Conservation (phyloP, 2,888 invertebrate genomes). For the Julus scanicus region DNA sequence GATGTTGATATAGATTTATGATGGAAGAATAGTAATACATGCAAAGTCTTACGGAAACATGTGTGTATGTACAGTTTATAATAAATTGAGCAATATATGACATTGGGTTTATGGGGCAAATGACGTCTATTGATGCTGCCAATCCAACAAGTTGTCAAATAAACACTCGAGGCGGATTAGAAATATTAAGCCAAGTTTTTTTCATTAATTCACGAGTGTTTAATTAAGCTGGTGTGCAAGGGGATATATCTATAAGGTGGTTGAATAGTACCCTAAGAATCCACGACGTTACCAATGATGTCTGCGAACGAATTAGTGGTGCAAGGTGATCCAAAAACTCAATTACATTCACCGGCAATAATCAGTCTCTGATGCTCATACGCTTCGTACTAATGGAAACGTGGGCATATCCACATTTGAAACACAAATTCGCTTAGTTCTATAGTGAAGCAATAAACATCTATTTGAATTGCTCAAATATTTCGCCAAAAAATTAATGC, state of each 20-base stretch:
- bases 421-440: neutral
- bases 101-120: slow-evolving; percentile 37
- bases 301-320: neutral
- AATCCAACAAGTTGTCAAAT: slow-evolving; percentile 40
- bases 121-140: slow-evolving; percentile 31
- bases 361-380: slow-evolving; percentile 1
- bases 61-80: neutral
- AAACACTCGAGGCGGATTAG: slow-evolving; percentile 22
- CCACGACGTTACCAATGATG: neutral
- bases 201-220: slow-evolving; percentile 43
- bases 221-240: slow-evolving; percentile 9
- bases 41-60: slow-evolving; percentile 1
- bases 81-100: slow-evolving; percentile 30
- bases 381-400: neutral
- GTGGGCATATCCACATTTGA: neutral
- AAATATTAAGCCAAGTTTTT: slow-evolving; percentile 44
- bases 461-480: slow-evolving; percentile 12
- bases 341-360: slow-evolving; percentile 15
- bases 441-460: neutral
- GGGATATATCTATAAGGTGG: neutral
- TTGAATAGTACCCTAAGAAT: slow-evolving; percentile 1
- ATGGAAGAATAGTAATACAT: neutral
- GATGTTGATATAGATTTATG: neutral
- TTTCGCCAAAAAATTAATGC: slow-evolving; percentile 27
- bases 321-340: slow-evolving; percentile 45